phyloP scores from a whole-genome alignment of 2,888 invertebrate genomes.

The Heliconius ismenius region DNA sequence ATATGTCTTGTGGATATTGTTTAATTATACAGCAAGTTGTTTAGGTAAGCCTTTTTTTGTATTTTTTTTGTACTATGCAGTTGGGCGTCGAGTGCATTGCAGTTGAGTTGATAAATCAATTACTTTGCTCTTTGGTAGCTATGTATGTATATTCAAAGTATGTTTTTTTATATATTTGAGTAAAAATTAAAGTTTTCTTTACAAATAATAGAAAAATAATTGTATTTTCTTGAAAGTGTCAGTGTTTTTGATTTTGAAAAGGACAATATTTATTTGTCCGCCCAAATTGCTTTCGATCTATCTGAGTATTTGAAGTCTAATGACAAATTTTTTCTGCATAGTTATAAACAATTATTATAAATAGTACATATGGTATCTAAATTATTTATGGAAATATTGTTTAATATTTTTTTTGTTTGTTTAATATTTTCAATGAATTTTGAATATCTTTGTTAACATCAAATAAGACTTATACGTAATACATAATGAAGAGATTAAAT shows the following conservation, averaged over 20 bases:
- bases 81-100: not conserved
- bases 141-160: not conserved
- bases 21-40: conserved; percentile 55
- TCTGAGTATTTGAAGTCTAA: too few species aligned
- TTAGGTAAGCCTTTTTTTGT: conserved; percentile 57
- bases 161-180: not conserved
- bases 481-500: too few species aligned
- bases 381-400: too few species aligned
- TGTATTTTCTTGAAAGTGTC: not conserved
- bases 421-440: too few species aligned
- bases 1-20: conserved; percentile 55
- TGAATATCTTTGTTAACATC: too few species aligned
- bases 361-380: too few species aligned
- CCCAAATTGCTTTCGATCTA: not conserved
- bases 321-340: too few species aligned
- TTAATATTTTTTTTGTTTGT: too few species aligned
- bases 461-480: too few species aligned
- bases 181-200: not conserved
- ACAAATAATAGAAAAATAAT: not conserved
- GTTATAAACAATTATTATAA: too few species aligned
- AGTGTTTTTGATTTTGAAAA: not conserved
- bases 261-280: not conserved
- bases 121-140: not conserved
- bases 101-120: not conserved
- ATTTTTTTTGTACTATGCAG: not conserved